Percentiles rank a stretch among this genome's conserved stretches.
Conservation (phyloP, 2,888 invertebrate genomes). For the Brenthis daphne region DNA sequence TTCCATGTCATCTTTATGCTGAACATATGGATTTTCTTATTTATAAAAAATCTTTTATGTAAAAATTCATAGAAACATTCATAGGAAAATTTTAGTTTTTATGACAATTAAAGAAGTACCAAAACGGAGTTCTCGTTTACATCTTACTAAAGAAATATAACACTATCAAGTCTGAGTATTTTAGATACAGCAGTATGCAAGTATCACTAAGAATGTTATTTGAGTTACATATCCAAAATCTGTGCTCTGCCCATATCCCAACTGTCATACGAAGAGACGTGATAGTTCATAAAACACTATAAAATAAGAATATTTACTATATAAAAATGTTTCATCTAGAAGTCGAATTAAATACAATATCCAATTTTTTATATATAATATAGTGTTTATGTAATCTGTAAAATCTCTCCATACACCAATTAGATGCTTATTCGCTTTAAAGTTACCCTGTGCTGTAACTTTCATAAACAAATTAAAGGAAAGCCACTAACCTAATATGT, state of each 20-base stretch:
- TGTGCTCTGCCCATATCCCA: not conserved
- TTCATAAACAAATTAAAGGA: conserved; percentile 19
- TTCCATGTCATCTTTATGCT: not conserved
- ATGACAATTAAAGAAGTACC: conserved; percentile 7
- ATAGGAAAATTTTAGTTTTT: conserved; percentile 11
- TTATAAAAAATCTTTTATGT: conserved; percentile 12
- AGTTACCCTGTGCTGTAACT: conserved; percentile 21
- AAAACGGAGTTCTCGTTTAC: not conserved
- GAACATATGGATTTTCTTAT: conserved; percentile 10
- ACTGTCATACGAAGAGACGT: conserved; percentile 3
- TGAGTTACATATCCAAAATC: not conserved
- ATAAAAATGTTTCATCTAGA: not conserved
- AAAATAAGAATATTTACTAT: not conserved
- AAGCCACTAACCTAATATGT: conserved; percentile 23
- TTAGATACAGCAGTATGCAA: conserved; percentile 7
- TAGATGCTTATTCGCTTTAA: conserved; percentile 1
- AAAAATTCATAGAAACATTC: conserved; percentile 16
- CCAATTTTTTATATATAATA: not conserved
- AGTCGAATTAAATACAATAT: conserved; percentile 4
- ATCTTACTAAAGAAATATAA: not conserved
- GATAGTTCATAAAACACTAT: conserved; percentile 1
- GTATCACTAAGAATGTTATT: conserved; percentile 1
- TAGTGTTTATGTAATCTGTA: not conserved
- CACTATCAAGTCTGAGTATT: conserved; percentile 15
- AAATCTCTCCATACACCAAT: conserved; percentile 18